Evolutionary conservation across 1,140 invertebrate genomes (phyloP).

Genomic region (Drosophila nebulosa): DNA sequence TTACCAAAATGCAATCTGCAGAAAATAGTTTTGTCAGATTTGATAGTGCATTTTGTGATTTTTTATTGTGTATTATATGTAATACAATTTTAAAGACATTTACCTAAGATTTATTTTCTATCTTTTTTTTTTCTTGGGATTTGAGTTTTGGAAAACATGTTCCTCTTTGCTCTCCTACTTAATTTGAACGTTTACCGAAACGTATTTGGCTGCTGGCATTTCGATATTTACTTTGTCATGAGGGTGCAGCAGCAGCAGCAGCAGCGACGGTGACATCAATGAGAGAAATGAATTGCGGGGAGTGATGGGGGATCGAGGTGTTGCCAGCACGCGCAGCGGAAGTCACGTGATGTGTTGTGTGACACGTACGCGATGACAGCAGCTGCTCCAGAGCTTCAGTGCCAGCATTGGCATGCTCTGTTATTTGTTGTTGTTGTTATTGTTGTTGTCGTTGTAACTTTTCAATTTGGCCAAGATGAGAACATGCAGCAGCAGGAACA

Average conservation of each 20-base stretch:
- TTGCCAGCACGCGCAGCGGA: slow-evolving; percentile 70
- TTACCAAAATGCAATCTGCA: no score
- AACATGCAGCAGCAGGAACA: slow-evolving; percentile 20
- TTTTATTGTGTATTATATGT: not conserved
- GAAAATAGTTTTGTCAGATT: no score
- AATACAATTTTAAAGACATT: not conserved
- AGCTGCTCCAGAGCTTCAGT: slow-evolving; percentile 23
- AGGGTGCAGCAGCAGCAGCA: not conserved
- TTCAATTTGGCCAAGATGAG: slow-evolving; percentile 66
- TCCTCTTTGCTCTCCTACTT: slow-evolving; percentile 20
- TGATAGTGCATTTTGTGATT: no score
- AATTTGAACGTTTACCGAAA: slow-evolving; percentile 36
- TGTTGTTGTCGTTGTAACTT: slow-evolving; percentile 53
- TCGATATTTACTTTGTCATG: slow-evolving; percentile 39
- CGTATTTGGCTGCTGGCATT: slow-evolving; percentile 35
- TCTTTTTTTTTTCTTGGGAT: not conserved
- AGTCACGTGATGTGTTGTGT: slow-evolving; percentile 77
- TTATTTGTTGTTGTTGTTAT: slow-evolving; percentile 34
- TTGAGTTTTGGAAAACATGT: not conserved
- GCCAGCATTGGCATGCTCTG: not conserved
- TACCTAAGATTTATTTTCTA: not conserved
- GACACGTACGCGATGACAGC: slow-evolving; percentile 72
- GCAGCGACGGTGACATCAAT: not conserved
- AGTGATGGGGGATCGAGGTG: slow-evolving; percentile 39
- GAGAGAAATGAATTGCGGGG: not conserved